Evolutionary conservation across 2,113 vertebrate genomes (phyloP).

Genomic region (Neotoma lepida): DNA sequence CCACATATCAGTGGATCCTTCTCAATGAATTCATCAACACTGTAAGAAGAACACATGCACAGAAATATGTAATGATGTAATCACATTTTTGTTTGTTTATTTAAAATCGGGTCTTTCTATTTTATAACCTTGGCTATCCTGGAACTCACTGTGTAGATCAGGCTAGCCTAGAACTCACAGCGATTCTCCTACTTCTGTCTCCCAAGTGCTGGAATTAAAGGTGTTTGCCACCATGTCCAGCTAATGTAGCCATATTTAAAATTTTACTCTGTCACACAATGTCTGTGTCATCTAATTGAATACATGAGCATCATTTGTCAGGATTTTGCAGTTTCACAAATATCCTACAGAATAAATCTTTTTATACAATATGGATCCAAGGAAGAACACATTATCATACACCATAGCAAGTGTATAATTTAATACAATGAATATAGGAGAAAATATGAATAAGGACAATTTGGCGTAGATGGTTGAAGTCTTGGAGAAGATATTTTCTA

Average conservation of each 20-base stretch:
- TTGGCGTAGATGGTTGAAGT: neutral
- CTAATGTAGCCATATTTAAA: neutral
- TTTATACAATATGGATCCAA: neutral
- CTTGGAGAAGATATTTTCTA: neutral
- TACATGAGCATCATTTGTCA: neutral
- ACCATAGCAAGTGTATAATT: neutral
- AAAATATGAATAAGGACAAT: neutral
- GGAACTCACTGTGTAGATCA: neutral
- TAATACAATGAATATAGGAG: conserved; percentile 6
- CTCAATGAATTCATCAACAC: neutral
- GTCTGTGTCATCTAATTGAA: neutral
- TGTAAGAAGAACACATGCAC: neutral
- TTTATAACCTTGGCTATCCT: neutral
- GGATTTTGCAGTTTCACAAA: neutral
- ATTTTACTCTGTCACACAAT: neutral
- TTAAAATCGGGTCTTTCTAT: neutral
- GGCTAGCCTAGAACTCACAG: neutral
- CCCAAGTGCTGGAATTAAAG: neutral
- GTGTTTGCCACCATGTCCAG: neutral
- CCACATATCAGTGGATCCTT: neutral
- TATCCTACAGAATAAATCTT: neutral
- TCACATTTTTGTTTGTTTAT: neutral
- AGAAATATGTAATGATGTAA: neutral
- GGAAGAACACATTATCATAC: neutral
- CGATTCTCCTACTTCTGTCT: neutral